Base-by-base conservation (phyloP, 2,113 vertebrate species). In the Nothocercus julius region DNA sequence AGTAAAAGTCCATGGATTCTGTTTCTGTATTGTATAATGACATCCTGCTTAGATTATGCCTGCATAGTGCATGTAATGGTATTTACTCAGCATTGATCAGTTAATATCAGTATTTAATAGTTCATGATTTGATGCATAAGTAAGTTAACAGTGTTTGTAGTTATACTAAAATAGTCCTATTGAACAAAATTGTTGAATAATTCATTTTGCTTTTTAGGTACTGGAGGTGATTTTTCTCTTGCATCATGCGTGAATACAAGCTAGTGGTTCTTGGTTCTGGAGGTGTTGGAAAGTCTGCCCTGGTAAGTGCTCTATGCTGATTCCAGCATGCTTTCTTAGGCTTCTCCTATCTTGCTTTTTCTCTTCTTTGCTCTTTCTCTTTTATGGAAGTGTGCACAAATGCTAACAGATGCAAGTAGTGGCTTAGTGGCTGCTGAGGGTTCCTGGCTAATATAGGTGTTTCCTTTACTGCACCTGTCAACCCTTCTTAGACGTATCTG, bases 181-280 rank as follows among this genome's bases (percentile, higher is more conserved):
- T 85, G 75, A 93, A 88, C 32, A 86, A 44, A 68, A 13, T 18
- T 51, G 45, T 3, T 81, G 18, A 69, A 42, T 22, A 51, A 79
- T 27, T 80, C 89, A 62, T 90, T 95, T 25, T 96, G 34, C 88
- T 11, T 96, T 97, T 68, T 89, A 98, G 98, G 96, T 98, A 94
- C 96, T 95, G 95, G 90, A 81, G 91, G 94, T 93, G 82, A 98
- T 78, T 93, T 70, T 90, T 96, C 75, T 82, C 87, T 97, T 98
- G 93, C 98, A 98, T 95, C 98, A 99, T 99, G 98, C 98, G 98
- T 98, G 98, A 99, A 95, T 99, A 99, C 98, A 99, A 99, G 98
- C 97, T 99, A 94, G 98, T 99, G 56, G 98, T 99, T 96, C 98
- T 99, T 96, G 98, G 98, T 93, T 99, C 98, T 58, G 98, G 98